Evolutionary conservation across 1,140 invertebrate species (phyloP), one percentile per base, ranked within the genome.

Genomic region (Zophobas morio): DNA sequence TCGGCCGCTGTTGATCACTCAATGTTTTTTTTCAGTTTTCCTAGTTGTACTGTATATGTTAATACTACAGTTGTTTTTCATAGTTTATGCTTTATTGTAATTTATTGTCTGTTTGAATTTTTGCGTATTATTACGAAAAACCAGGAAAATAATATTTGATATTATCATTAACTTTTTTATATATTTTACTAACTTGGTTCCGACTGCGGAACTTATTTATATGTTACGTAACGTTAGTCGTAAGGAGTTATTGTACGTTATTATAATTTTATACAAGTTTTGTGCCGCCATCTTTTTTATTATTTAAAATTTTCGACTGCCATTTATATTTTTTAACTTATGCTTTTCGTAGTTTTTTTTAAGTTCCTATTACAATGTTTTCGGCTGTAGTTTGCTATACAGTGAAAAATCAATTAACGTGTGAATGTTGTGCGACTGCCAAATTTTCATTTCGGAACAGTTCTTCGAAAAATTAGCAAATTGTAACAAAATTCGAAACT

Each of bases 281-380:
- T 83, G 49, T 83, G 83, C 83, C 83, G 83, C 60, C 60, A 66
- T 66, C 56, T 84, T 84, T 79, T 83, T 80, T 78, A 74, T 74
- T 75, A 80, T 81, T 79, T 79, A 70, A 60, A 60, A 74, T 81
- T 20, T 20, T 82, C 80, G 83, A 84, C 83, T 84, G 83, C 83
- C 83, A 84, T 83, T 83, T 83, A 79, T 80, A 78, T 80, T 53
- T 75, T 79, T 80, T 82, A 82, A 84, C 76, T 82, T 81, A 82
- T 81, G 78, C 78, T 81, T 82, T 82, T 79, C 49, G 77, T 83
- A 80, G 78, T 80, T 79, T 79, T 76, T 51, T 81, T 82, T 84
- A 82, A 81, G 83, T 84, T 84, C 83, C 83, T 84, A 84, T 82
- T 78, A 71, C 60, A 70, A 35, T 66, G 42, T 75, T 71, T 77